Conservation (phyloP, 2,797 vertebrate genomes). For the Myotis daubentonii region DNA sequence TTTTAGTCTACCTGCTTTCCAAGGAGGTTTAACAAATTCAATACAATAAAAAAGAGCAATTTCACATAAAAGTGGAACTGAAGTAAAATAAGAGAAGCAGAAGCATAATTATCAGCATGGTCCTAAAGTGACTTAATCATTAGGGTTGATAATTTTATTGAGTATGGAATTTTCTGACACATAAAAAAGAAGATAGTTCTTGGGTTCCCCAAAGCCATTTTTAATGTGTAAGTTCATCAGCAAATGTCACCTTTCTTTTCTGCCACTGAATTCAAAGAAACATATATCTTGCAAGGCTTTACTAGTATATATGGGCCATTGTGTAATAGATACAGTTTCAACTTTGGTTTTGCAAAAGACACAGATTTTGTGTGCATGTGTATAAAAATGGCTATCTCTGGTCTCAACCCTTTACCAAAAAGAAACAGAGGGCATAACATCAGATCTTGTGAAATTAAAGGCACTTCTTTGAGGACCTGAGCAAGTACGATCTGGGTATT, state of each 20-base stretch:
- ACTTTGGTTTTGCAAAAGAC: neutral
- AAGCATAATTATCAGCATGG: neutral
- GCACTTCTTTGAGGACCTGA: neutral
- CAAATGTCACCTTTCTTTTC: neutral
- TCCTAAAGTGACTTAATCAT: neutral
- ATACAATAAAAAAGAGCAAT: conserved; percentile 3
- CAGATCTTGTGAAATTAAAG: conserved; percentile 5
- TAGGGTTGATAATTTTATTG: neutral
- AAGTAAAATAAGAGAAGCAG: neutral
- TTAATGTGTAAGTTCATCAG: neutral
- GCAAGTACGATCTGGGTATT: neutral
- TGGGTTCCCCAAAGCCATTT: neutral
- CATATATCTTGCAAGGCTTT: neutral
- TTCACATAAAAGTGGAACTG: conserved; percentile 14
- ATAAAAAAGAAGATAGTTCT: neutral
- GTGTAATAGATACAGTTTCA: neutral
- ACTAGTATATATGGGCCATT: neutral
- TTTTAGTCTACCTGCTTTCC: neutral
- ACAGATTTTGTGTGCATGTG: neutral
- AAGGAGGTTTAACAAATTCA: conserved; percentile 18
- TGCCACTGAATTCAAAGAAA: neutral
- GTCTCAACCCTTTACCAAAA: neutral
- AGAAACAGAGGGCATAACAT: neutral
- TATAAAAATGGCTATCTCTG: neutral
- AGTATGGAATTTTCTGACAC: conserved; percentile 14